Conservation (phyloP, 1,140 invertebrate species). For the Hirudo medicinalis region DNA sequence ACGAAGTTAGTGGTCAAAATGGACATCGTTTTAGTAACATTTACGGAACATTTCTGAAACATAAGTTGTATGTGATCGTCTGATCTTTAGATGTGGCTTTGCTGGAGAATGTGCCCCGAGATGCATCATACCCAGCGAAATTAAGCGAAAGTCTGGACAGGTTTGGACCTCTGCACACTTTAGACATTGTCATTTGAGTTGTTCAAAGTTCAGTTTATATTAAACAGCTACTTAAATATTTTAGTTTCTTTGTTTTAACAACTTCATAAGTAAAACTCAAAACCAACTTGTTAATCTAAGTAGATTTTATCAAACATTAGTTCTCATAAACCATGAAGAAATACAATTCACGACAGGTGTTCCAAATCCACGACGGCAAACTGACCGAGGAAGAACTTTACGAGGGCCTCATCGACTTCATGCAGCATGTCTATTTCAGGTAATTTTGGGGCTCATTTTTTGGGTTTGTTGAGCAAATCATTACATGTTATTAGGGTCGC, state of each 20-base stretch:
- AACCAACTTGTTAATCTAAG: too few species aligned
- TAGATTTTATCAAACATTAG: too few species aligned
- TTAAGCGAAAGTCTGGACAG: constrained; percentile 53
- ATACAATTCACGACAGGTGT: constrained; percentile 14
- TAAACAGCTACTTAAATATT: not conserved
- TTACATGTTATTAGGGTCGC: too few species aligned
- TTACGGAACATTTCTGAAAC: constrained; percentile 3
- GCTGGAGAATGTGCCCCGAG: constrained; percentile 71
- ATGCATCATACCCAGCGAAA: constrained; percentile 67
- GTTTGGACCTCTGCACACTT: constrained; percentile 25
- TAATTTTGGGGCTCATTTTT: constrained; percentile 34
- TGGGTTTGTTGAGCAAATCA: too few species aligned
- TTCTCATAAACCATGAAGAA: not conserved
- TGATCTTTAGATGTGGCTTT: constrained; percentile 65
- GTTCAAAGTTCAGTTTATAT: too few species aligned
- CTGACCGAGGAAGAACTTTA: constrained; percentile 63
- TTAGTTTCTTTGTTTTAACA: too few species aligned
- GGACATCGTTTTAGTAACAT: not conserved
- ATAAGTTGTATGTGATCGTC: not conserved
- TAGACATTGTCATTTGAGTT: not conserved
- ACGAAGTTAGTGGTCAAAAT: constrained; percentile 62
- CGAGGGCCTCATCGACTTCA: constrained; percentile 70
- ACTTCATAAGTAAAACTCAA: too few species aligned
- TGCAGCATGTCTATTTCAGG: constrained; percentile 77
- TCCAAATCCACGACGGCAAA: constrained; percentile 41